Conservation (phyloP, 2,888 invertebrate genomes). For the Strigamia crassipes region DNA sequence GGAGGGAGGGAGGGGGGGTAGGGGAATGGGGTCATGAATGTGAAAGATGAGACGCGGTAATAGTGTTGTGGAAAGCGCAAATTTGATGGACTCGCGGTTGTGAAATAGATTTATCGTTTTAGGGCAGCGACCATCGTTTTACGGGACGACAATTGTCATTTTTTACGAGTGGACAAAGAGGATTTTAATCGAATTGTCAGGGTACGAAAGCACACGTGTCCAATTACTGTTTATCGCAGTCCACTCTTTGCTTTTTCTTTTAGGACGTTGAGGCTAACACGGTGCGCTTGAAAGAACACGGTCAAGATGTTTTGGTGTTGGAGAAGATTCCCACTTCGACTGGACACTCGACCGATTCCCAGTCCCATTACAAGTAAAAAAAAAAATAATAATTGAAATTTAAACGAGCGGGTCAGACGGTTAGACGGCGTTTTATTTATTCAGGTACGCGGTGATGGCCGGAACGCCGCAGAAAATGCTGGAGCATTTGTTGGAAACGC, state of each 20-base stretch:
- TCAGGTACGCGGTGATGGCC: slow-evolving; percentile 82
- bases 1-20: neutral
- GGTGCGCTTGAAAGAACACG: slow-evolving; percentile 79
- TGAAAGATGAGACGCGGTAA: too few species aligned
- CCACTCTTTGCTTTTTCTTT: slow-evolving; percentile 48
- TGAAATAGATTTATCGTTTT: slow-evolving; percentile 49
- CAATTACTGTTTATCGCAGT: neutral
- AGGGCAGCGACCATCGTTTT: slow-evolving; percentile 82
- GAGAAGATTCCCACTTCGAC: slow-evolving; percentile 65
- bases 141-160: slow-evolving; percentile 80
- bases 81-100: neutral
- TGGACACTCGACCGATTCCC: slow-evolving; percentile 54
- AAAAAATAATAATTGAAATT: neutral
- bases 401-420: too few species aligned
- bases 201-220: slow-evolving; percentile 53
- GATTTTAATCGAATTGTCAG: slow-evolving; percentile 80
- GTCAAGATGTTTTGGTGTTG: slow-evolving; percentile 78
- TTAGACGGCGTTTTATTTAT: too few species aligned
- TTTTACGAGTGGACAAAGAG: slow-evolving; percentile 80
- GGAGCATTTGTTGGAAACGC: slow-evolving; percentile 80
- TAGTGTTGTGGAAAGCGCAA: neutral
- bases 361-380: slow-evolving; percentile 69
- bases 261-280: slow-evolving; percentile 85
- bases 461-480: slow-evolving; percentile 84
- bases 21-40: neutral